These are phyloP conservation scores for Gerris lacustris DNA, from an alignment of 2,888 invertebrate species.

Conservation along the genomic window DNA sequence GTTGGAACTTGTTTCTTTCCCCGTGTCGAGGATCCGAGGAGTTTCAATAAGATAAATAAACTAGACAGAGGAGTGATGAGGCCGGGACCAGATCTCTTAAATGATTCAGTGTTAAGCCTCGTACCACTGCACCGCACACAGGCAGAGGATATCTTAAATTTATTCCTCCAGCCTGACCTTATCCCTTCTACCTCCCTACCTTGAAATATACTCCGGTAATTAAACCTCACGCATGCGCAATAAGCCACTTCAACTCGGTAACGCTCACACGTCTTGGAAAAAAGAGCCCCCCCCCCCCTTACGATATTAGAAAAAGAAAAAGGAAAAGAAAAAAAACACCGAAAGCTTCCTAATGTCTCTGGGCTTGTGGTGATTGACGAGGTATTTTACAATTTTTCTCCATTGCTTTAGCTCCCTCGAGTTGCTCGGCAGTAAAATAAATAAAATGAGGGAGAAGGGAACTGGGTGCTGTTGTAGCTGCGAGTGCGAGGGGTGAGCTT, in stretches of 20 bases:
- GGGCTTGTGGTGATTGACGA: background rate
- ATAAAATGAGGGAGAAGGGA: background rate
- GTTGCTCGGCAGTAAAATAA: constrained; percentile 3
- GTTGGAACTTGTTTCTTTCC: background rate
- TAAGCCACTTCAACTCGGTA: background rate
- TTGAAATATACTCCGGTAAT: background rate
- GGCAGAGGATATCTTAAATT: background rate
- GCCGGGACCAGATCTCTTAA: background rate
- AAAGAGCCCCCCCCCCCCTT: background rate
- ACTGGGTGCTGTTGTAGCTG: background rate
- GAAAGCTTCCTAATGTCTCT: background rate
- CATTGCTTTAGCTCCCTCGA: background rate
- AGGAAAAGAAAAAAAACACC: background rate
- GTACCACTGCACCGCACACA: background rate
- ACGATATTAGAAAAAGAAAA: background rate
- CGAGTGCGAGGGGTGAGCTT: background rate
- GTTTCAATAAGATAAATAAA: constrained; percentile 3
- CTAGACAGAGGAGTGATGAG: background rate
- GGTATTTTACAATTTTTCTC: constrained; percentile 5
- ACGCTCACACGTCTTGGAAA: background rate
- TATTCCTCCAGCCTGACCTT: background rate
- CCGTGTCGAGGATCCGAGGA: background rate
- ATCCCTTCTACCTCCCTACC: background rate
- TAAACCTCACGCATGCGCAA: background rate
- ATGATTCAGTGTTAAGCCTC: background rate